Percentiles rank a stretch among this genome's conserved stretches.
These are phyloP conservation scores for Platorchestia sp. DNA, from an alignment of 1,140 invertebrate genomes.

Conservation along the genomic window DNA sequence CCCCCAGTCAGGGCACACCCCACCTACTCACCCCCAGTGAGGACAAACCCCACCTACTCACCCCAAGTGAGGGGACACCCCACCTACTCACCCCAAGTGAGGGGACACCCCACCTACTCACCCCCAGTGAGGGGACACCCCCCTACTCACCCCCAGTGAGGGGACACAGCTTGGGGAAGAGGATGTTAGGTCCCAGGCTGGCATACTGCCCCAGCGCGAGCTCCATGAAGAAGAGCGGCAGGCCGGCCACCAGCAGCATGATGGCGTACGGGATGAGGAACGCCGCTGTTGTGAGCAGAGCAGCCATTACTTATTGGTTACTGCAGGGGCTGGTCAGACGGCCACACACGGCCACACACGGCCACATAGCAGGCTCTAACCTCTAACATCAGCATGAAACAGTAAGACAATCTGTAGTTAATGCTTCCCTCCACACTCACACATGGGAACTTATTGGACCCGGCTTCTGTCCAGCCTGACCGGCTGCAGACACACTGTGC, in stretches of 20 bases:
- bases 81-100: too few species aligned
- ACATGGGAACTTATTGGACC: too few species aligned
- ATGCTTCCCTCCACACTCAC: too few species aligned
- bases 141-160: slow-evolving; percentile 70
- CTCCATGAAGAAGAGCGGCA: slow-evolving; percentile 70
- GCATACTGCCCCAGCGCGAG: slow-evolving; percentile 91
- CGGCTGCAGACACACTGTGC: too few species aligned
- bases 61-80: slow-evolving; percentile 72
- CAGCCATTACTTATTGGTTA: not conserved
- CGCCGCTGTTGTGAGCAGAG: slow-evolving; percentile 65
- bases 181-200: slow-evolving; percentile 89
- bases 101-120: too few species aligned
- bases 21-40: not conserved
- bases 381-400: too few species aligned
- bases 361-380: too few species aligned
- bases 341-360: too few species aligned
- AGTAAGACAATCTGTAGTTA: too few species aligned
- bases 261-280: slow-evolving; percentile 75
- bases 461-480: too few species aligned
- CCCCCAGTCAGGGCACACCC: too few species aligned
- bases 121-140: not conserved
- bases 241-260: slow-evolving; percentile 73
- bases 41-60: slow-evolving; percentile 58
- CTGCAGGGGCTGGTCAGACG: too few species aligned
- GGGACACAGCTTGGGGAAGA: slow-evolving; percentile 75